Base-by-base conservation (phyloP, 2,113 vertebrate genomes). In the Ascaphus truei region DNA sequence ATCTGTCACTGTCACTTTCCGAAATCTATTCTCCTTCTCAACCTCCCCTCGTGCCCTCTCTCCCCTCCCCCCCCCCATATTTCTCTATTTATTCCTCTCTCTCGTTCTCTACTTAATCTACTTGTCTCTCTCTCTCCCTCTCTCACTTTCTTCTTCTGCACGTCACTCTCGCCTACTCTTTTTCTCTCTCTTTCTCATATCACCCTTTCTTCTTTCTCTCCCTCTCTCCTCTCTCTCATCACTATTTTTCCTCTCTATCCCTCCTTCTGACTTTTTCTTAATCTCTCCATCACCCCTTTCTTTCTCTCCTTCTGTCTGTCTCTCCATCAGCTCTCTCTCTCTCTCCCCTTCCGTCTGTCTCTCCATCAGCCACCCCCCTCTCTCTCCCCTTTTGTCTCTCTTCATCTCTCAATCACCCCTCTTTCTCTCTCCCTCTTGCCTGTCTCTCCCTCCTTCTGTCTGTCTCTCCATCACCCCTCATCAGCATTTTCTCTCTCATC, bases 1-100 rank as follows among this genome's bases (percentile, higher is more conserved):
- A 71, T 71, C 45, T 50, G 55, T 71, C 67, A 71, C 26, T 71
- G 67, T 71, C 67, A 71, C 57, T 71, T 36, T 51, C 30, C 26
- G 22, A 41, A 18, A 41, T 52, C 56, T 57, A 22, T 52, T 52
- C 53, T 20, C 53, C 53, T 34, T 20, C 56, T 51, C 45, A 22
- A 22, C 57, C 41, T 22, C 30, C 45, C 57, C 57, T 47, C 39
- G n/a, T n/a, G n/a, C 23, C 45, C n/a, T 37, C 31, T 25, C 15
- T 5, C 33, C 12, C 34, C 25, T 57, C 43, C 48, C 15, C 3
- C 33, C 12, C 34, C 25, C 48, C 43, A 34, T 41, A 33, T 50
- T 68, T 37, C 59, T 59, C 27, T 33, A 25, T 50, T 41, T 52
- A 27, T 15, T 55, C 10, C n/a, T n/a, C n/a, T n/a, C n/a, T n/a